Base-by-base conservation (phyloP, 2,888 invertebrate species). In the Coenonympha glycerion region DNA sequence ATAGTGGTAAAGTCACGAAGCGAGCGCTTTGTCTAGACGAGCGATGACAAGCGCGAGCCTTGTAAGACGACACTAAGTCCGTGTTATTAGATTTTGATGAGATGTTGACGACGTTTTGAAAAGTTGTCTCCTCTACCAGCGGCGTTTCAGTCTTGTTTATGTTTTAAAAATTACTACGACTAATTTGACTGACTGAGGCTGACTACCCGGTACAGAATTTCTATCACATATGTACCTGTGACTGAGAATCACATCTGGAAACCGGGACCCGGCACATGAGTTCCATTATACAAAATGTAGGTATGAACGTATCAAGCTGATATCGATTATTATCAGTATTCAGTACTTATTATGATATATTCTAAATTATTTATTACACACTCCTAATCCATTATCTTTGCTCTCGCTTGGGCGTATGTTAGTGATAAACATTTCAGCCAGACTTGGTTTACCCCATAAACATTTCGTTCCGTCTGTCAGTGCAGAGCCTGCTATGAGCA, bases 21-120 rank as follows among this genome's bases (percentile, higher is more conserved):
- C n/a, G n/a, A n/a, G n/a, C 69, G 69, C 73, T 76, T 77, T 80
- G 85, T 85, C 85, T 84, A 85, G 84, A 84, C 84, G 55, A 66
- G 70, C 70, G 74, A 72, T 71, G 75, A 73, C 72, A 73, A 71
- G 67, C 59, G 60, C 64, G 53, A 64, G 64, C 61, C 67, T 62
- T 64, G 63, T 62, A 62, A 62, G 56, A 58, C 57, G 58, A 63
- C 63, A 57, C 69, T 75, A 75, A 76, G 73, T 69, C 65, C 64
- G 59, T 66, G 69, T 78, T 80, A 82, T 82, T 80, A 73, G 75
- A 73, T 77, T 77, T 75, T 76, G 77, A 79, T 74, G 73, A 74
- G 71, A 70, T 77, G 73, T 75, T 75, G 71, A 79, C 71, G 68
- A 63, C 63, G 61, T 65, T 68, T 72, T 68, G 63, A 64, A 67